Evolutionary conservation across 2,797 vertebrate genomes (phyloP), one percentile per base, ranked within the genome.

Genomic region (Myotis daubentonii): DNA sequence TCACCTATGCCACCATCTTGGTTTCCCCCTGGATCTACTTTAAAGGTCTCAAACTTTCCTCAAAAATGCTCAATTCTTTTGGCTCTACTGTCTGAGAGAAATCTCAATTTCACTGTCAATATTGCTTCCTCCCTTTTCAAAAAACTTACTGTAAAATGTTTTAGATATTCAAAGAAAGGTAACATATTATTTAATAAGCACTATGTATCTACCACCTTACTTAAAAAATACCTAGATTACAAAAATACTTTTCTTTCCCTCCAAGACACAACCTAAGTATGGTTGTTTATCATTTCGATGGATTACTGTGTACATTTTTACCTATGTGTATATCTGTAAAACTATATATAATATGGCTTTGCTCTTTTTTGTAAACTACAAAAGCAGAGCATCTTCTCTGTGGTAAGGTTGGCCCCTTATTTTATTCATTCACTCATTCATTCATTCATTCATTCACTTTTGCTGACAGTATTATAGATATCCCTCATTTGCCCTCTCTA

Each of bases 1-100:
- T 36, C 3, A 36, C 36, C 36, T 36, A 36, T 36, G 36, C 36
- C 36, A 3, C 36, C 36, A 36, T 36, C 36, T 36, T 36, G 36
- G 36, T 36, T 36, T 36, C 36, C 36, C 36, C 36, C 36, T 36
- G 36, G 3, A 36, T 71, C 80, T 86, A 44, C 13, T 86, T 51
- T 62, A 23, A 28, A 87, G 20, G 41, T 87, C 75, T 91, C 47
- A 86, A 92, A 93, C 49, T 94, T 86, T 87, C 38, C 94, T 62
- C 68, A 33, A 91, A 60, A 79, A 70, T 51, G 7, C 38, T 82
- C 30, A 95, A 92, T 38, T 79, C 81, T 51, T 94, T 80, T 87
- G 91, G 79, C 47, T 75, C 25, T 88, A 74, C 19, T 88, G 68
- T 72, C 25, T 91, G 60, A 70, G 9, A 91, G 65, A 91, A 82